phyloP scores from a whole-genome alignment of 2,797 vertebrate genomes.

The Periophthalmus magnuspinnatus region DNA sequence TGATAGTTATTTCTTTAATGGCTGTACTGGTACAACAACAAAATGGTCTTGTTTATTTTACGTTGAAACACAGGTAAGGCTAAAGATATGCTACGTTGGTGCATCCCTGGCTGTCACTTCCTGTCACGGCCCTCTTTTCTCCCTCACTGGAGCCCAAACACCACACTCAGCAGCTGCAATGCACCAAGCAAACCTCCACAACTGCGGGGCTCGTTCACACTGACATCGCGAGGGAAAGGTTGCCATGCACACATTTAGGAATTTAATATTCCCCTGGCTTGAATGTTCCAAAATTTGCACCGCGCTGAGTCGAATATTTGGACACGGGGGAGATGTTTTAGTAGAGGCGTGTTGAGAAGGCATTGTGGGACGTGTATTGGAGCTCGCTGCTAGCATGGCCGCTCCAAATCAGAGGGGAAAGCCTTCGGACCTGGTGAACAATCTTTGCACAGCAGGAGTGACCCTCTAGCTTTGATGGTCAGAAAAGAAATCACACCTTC shows the following conservation, averaged over 20 bases:
- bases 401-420: slow-evolving; percentile 26
- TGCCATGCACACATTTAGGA: slow-evolving; percentile 30
- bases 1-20: background rate
- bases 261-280: slow-evolving; percentile 21
- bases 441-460: slow-evolving; percentile 52
- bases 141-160: slow-evolving; percentile 57
- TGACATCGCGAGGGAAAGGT: slow-evolving; percentile 40
- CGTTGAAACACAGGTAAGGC: background rate
- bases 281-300: slow-evolving; percentile 28
- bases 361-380: slow-evolving; percentile 31
- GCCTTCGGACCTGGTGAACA: slow-evolving; percentile 42
- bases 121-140: slow-evolving; percentile 52
- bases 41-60: background rate
- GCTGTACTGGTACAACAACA: background rate
- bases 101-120: slow-evolving; percentile 53
- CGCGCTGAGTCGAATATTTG: slow-evolving; percentile 30
- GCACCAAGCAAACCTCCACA: slow-evolving; percentile 63
- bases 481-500: slow-evolving; percentile 74
- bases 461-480: slow-evolving; percentile 60
- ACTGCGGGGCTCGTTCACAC: slow-evolving; percentile 43
- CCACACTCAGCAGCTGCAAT: slow-evolving; percentile 74
- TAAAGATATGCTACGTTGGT: slow-evolving; percentile 19
- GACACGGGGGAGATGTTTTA: slow-evolving; percentile 29
- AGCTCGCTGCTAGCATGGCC: slow-evolving; percentile 37
- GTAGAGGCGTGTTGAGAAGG: slow-evolving; percentile 40